Evolutionary conservation across 2,888 invertebrate genomes (phyloP), one percentile per base, ranked within the genome.

Genomic region (Alitta virens): DNA sequence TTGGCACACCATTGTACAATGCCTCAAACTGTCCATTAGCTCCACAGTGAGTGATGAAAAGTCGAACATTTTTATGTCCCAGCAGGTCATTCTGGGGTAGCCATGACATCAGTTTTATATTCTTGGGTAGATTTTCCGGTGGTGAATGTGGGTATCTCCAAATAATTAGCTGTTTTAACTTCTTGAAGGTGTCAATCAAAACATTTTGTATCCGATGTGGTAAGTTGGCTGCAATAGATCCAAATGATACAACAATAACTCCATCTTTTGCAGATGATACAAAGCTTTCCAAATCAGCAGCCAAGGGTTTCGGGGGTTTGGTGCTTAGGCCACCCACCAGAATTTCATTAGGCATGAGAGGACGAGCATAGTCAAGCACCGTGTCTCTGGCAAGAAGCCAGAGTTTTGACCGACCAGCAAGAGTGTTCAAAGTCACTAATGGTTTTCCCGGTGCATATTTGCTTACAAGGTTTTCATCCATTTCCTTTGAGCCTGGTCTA

Each of bases 301-400:
- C 23, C 16, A 67, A 49, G 1, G 67, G 60, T 51, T 52, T 62
- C 7, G 63, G 56, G 5, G 64, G 64, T 26, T 52, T 40, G 5
- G 57, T 60, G 16, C 60, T 50, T 26, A 65, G 43, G 14, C 67
- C 67, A 2, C 67, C 67, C n/a, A 64, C 49, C 16, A 57, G 21
- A 23, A 65, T 60, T 55, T 61, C 64, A 56, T 67, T 64, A 16
- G 67, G 60, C 64, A 64, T 64, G 3, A 51, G 54, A 2, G 67
- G 64, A 33, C 63, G 46, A 7, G 67, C 43, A 26, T 63, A 67
- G 23, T 67, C 67, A 14, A 67, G 49, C 9, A 58, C 40, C 1
- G 53, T n/a, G 46, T 65, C 64, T 5, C 62, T 49, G 55, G 62
- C 60, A 14, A 67, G 27, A 23, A 67, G 27, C 64, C 64, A 67